Evolutionary conservation across 2,888 invertebrate genomes (phyloP), one percentile per base, ranked within the genome.

Genomic region (Meghimatium bilineatum): DNA sequence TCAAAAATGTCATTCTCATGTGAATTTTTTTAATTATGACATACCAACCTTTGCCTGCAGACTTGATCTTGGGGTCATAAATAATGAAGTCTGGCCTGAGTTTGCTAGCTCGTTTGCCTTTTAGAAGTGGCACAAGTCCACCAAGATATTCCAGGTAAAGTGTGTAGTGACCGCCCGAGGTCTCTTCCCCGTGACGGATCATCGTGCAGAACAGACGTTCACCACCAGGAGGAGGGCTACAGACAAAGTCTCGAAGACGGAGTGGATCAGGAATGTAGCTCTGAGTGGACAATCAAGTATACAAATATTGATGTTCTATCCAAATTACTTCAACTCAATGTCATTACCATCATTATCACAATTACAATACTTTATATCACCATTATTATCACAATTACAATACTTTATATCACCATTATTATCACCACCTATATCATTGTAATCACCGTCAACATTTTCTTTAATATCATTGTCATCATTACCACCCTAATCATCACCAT

Each of bases 51-150:
- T 90, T 88, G 49, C 87, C 86, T 26, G 86, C 87, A 36, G 88
- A 86, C 67, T 87, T 93, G 77, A 94, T 94, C 80, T 94, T 92
- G 0, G 94, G 94, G 87, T 94, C 94, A 85, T 92, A 93, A 77
- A 99, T 99, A 84, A 99, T 97, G 94, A 99, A 99, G 94, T 99
- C 99, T 0, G 99, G 99, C 82, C 98, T 95, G 88, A 99, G 97
- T 94, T 99, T 99, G 94, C 98, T 98, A 86, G 97, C 98, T 86
- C 99, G 95, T 90, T 98, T 97, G 36, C 99, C 99, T 93, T 99
- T 98, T 26, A 99, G 95, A 82, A 99, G 95, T 0, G 99, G 99
- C 87, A 99, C 97, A 75, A 99, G 95, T 0, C 99, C 99, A 5
- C 99, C 99, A 60, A 99, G 95, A 94, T 98, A 98, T 93, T 99